Evolutionary conservation across 2,797 vertebrate genomes (phyloP), one percentile per base, ranked within the genome.

Genomic region (Mormyrops attenuatus): DNA sequence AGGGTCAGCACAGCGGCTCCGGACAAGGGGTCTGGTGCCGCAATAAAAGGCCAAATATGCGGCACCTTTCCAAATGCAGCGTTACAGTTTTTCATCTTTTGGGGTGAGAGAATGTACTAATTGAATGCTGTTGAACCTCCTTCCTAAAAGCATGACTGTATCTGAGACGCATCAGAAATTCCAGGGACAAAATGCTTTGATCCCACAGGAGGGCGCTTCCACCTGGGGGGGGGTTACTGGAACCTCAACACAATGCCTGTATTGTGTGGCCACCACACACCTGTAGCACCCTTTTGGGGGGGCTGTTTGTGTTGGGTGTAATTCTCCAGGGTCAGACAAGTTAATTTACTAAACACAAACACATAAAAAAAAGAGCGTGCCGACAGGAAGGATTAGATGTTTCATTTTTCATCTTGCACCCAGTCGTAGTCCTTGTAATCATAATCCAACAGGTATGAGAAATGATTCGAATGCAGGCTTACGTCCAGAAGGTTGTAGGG

Each of bases 211-310:
- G 47, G 53, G 50, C 15, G n/a, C 88, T 38, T 89, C 77, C 77
- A 49, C 7, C 20, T 30, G 26, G 3, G 3, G 49, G 49, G 3
- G 8, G 20, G 69, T 5, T 60, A 20, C 69, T 82, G 13, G 50
- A 30, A 41, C 26, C 52, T 20, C 49, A 49, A 53, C 30, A 89
- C 88, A 89, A 84, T 30, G 77, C 73, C 73, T 57, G 52, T 30
- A 82, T 84, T 89, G 88, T 89, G 88, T 80, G 26, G n/a, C 77
- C 52, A 41, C 85, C 50, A 20, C n/a, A 89, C 73, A 89, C 88
- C 88, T 84, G 88, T 66, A 47, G n/a, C 3, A 22, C 15, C 44
- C 44, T n/a, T 53, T 47, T 73, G n/a, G 82, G 22, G 49, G 49
- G 44, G 22, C n/a, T 52, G 49, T 85, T 85, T 50, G 82, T 85